Conservation (phyloP, 2,888 invertebrate species). For the Polyploca ridens region DNA sequence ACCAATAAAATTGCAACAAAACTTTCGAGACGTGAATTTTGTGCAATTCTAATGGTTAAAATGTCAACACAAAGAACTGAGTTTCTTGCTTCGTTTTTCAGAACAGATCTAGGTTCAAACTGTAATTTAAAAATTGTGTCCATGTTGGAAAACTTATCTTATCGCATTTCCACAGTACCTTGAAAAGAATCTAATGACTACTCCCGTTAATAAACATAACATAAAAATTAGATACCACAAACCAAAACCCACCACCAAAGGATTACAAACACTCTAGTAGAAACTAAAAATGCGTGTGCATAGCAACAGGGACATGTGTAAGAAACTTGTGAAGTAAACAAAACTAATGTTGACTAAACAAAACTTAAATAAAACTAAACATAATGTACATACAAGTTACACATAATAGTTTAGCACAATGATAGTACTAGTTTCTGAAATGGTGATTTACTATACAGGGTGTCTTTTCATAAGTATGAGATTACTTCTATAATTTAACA, state of each 20-base stretch:
- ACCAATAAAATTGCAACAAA: too few species aligned
- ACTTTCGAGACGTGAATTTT: too few species aligned
- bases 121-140: too few species aligned
- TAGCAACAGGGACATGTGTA: neutral
- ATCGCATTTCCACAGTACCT: neutral
- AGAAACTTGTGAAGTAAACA: constrained; percentile 17
- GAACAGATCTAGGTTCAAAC: too few species aligned
- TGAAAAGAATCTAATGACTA: neutral
- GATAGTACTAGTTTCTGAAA: neutral
- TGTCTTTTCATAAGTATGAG: too few species aligned
- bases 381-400: constrained; percentile 50
- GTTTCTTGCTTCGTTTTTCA: too few species aligned
- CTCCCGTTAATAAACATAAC: neutral
- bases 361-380: constrained; percentile 27
- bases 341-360: constrained; percentile 20
- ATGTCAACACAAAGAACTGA: too few species aligned
- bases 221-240: neutral
- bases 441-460: neutral
- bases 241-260: neutral
- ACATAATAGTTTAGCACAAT: neutral
- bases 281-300: neutral
- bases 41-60: too few species aligned
- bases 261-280: neutral
- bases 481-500: too few species aligned
- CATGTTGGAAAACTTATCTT: neutral